Evolutionary conservation across 2,113 vertebrate species (phyloP).

Genomic region (Labeo rohita): DNA sequence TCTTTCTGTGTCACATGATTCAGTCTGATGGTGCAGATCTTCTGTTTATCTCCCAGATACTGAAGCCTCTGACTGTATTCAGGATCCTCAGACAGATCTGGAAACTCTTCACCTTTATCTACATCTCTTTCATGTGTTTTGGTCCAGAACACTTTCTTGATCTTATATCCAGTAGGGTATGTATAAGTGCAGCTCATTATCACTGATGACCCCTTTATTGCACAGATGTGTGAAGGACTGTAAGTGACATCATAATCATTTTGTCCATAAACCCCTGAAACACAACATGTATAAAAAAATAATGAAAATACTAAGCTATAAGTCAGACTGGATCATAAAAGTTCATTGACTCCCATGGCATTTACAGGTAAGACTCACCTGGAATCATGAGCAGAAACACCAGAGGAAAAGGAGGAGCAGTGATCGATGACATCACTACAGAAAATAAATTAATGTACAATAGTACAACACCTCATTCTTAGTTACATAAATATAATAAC

Average conservation of each 20-base stretch:
- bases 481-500: neutral
- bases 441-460: neutral
- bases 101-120: neutral
- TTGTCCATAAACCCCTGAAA: no score
- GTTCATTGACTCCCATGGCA: neutral
- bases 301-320: no score
- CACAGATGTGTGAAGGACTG: neutral
- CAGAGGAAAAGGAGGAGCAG: slow-evolving; percentile 9
- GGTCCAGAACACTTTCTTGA: neutral
- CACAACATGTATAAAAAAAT: no score
- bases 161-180: neutral
- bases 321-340: no score
- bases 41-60: neutral
- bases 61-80: slow-evolving; percentile 10
- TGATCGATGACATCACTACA: neutral
- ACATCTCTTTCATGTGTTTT: no score
- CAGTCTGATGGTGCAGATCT: neutral
- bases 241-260: neutral
- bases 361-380: slow-evolving; percentile 5
- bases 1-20: slow-evolving; percentile 5
- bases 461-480: neutral
- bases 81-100: neutral
- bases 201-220: neutral
- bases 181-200: neutral
- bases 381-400: slow-evolving; percentile 2